phyloP scores from a whole-genome alignment of 2,888 invertebrate species.

The Scelioninae gen. 2 region DNA sequence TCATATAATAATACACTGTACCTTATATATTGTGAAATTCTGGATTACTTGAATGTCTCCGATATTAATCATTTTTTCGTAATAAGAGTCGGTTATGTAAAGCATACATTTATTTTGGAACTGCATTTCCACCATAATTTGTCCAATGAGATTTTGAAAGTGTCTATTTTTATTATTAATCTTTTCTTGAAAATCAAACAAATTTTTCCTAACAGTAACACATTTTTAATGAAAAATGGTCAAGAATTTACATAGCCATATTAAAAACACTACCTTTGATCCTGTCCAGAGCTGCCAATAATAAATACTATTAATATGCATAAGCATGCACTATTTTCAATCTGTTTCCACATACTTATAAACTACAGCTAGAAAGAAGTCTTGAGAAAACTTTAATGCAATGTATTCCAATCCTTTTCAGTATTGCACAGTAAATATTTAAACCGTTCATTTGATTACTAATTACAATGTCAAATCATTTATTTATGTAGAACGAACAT shows the following conservation, averaged over 20 bases:
- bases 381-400: neutral
- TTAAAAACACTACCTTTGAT: neutral
- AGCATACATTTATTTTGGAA: slow-evolving; percentile 67
- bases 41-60: slow-evolving; percentile 48
- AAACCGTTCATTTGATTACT: slow-evolving; percentile 4
- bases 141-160: slow-evolving; percentile 64
- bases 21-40: slow-evolving; percentile 64
- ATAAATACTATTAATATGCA: slow-evolving; percentile 5
- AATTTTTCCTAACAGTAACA: slow-evolving; percentile 14
- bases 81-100: slow-evolving; percentile 68
- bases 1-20: slow-evolving; percentile 30
- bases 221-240: too few species aligned
- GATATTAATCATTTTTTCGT: slow-evolving; percentile 64
- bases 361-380: neutral
- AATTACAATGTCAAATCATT: slow-evolving; percentile 22
- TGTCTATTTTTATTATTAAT: slow-evolving; percentile 40
- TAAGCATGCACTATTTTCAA: neutral
- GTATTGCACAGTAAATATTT: slow-evolving; percentile 4
- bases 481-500: slow-evolving; percentile 18
- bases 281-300: slow-evolving; percentile 1
- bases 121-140: slow-evolving; percentile 66
- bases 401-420: neutral
- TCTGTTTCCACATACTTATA: neutral
- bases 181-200: slow-evolving; percentile 10
- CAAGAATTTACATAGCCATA: too few species aligned